phyloP scores from a whole-genome alignment of 2,888 invertebrate species.

The Heliconius ismenius region DNA sequence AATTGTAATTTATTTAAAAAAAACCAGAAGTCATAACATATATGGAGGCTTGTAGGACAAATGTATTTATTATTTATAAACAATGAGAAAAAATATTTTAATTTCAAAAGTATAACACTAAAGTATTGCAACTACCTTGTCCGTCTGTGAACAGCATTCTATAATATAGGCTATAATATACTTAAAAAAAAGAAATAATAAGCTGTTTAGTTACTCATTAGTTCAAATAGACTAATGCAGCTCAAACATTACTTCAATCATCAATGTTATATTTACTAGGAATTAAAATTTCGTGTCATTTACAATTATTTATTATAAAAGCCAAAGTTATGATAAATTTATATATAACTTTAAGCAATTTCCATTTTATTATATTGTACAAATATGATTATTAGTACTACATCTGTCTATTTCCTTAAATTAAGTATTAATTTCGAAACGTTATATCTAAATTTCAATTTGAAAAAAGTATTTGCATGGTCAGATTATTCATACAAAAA shows the following conservation, averaged over 20 bases:
- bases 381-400: background rate
- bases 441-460: background rate
- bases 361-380: slow-evolving; percentile 16
- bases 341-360: slow-evolving; percentile 14
- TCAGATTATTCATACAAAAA: slow-evolving; percentile 6
- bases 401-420: background rate
- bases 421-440: background rate
- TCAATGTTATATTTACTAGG: slow-evolving; percentile 37
- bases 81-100: background rate
- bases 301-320: slow-evolving; percentile 20
- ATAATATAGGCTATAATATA: slow-evolving; percentile 1
- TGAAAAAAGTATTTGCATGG: background rate
- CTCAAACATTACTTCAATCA: slow-evolving; percentile 24
- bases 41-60: background rate
- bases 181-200: slow-evolving; percentile 12
- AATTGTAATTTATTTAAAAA: slow-evolving; percentile 30
- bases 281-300: slow-evolving; percentile 38
- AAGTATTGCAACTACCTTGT: slow-evolving; percentile 7
- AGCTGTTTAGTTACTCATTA: slow-evolving; percentile 34
- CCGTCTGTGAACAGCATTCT: slow-evolving; percentile 14
- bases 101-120: slow-evolving; percentile 4
- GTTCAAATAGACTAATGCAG: slow-evolving; percentile 35
- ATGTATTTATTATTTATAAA: background rate
- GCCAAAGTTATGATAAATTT: slow-evolving; percentile 1
- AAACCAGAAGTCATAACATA: background rate